Evolutionary conservation across 2,113 vertebrate genomes (phyloP), one percentile per base, ranked within the genome.

Genomic region (Eulacestoma nigropectus): DNA sequence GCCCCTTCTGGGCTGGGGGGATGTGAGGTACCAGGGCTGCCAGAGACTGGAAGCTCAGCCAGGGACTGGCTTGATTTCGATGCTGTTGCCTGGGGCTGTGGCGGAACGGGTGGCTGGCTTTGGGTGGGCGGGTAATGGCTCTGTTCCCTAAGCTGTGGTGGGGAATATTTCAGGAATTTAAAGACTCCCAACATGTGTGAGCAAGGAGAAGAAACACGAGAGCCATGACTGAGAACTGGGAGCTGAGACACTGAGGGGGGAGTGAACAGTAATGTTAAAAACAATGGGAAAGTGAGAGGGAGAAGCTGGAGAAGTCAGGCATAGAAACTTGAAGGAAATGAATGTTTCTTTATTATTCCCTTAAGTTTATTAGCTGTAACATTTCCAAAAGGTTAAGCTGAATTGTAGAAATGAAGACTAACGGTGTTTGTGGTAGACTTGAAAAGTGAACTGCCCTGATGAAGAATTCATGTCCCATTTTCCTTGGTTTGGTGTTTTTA

Each of bases 121-220:
- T 0, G 3, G n/a, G 0, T 7, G 29, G 15, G 30, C 4, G 4
- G 35, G 9, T 2, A 10, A 1, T 3, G 15, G 42, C 32, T 32
- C 15, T 47, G 56, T 1, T 47, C 18, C 35, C 56, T 21, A 0
- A 25, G 52, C n/a, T 67, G 3, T 7, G 26, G 12, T 4, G 16
- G 32, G 26, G 13, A 3, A 1, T 3, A 4, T 2, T 22, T 13
- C 30, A 16, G 35, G 63, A 16, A 8, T 70, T 42, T 18, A 6
- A 27, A 16, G 55, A 4, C 21, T 47, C 56, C 20, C 9, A 29
- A 1, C 2, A 3, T 2, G 47, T 12, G 47, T 21, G 42, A 55
- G 46, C 8, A 16, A 25, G 64, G 49, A 64, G 76, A 14, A 44
- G n/a, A 21, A 63, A 27, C 25, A 3, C 6, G 3, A 4, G 30